phyloP scores from a whole-genome alignment of 2,888 invertebrate genomes.

The Odiellus spinosus region DNA sequence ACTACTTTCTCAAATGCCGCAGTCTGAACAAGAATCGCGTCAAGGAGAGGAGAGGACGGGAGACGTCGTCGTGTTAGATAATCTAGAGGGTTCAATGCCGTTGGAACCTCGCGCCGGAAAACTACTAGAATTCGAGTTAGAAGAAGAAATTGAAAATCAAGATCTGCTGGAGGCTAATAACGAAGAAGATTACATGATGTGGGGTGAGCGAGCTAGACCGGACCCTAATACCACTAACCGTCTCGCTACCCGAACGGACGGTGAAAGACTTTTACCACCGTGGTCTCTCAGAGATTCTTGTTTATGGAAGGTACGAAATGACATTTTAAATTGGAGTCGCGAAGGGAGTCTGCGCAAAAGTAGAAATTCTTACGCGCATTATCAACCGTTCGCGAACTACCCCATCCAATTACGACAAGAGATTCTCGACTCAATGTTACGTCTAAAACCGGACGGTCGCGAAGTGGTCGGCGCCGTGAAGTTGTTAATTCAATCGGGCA shows the following conservation, averaged over 20 bases:
- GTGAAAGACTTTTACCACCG: slow-evolving; percentile 12
- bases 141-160: too few relatives aligned
- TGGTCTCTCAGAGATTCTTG: slow-evolving; percentile 14
- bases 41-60: too few relatives aligned
- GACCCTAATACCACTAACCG: too few relatives aligned
- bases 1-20: too few relatives aligned
- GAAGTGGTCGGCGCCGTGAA: slow-evolving; percentile 15
- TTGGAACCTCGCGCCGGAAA: too few relatives aligned
- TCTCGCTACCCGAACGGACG: background rate
- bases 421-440: slow-evolving; percentile 16
- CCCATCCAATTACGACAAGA: slow-evolving; percentile 18
- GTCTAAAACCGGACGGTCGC: slow-evolving; percentile 11
- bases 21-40: too few relatives aligned
- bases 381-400: slow-evolving; percentile 14
- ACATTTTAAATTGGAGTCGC: slow-evolving; percentile 12
- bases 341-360: slow-evolving; percentile 8
- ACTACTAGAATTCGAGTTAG: too few relatives aligned
- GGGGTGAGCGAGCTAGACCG: too few relatives aligned
- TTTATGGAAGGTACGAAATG: slow-evolving; percentile 11
- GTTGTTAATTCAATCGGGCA: slow-evolving; percentile 13
- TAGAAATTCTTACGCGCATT: slow-evolving; percentile 3
- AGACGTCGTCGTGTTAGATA: too few relatives aligned
- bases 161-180: too few relatives aligned
- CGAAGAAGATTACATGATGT: too few relatives aligned
- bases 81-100: too few relatives aligned